phyloP scores from a whole-genome alignment of 53 echinoderm and acorn worm species.

The Henricia sp. region DNA sequence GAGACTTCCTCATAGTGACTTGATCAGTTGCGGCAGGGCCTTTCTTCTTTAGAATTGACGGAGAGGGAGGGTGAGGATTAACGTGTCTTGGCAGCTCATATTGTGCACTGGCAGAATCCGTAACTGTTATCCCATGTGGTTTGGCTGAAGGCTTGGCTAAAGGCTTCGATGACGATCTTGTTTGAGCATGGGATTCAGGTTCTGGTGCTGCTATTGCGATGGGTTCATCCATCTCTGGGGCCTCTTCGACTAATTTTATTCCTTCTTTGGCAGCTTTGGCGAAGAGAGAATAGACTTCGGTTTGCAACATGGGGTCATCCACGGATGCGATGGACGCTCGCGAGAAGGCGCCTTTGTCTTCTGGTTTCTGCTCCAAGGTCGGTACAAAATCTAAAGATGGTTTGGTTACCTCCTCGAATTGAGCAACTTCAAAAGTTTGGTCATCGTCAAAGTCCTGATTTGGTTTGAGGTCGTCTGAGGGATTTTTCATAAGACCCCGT shows the following conservation, averaged over 20 bases:
- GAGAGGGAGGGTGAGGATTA: conserved; percentile 27
- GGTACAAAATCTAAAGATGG: background rate
- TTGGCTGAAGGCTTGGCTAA: background rate
- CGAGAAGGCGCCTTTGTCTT: conserved; percentile 44
- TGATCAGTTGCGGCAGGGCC: background rate
- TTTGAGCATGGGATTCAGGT: background rate
- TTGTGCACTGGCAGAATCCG: conserved; percentile 12
- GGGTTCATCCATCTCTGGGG: conserved; percentile 51
- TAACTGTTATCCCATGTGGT: conserved; percentile 21
- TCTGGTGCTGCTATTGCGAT: conserved; percentile 33
- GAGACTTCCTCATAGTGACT: conserved; percentile 23
- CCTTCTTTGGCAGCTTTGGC: conserved; percentile 41
- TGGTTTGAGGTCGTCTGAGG: conserved; percentile 2
- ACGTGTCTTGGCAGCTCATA: background rate
- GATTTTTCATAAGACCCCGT: conserved; percentile 33
- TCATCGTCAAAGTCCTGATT: conserved; percentile 11
- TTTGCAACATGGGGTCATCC: conserved; percentile 51
- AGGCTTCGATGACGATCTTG: background rate
- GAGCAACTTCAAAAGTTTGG: background rate
- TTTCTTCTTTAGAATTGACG: conserved; percentile 47
- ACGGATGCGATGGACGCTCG: conserved; percentile 44
- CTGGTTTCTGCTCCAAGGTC: background rate
- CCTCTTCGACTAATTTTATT: conserved; percentile 37
- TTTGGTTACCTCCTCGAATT: conserved; percentile 10
- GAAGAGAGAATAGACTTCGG: conserved; percentile 46